Base-by-base conservation (phyloP, 2,113 vertebrate genomes). In the Sturnus vulgaris region DNA sequence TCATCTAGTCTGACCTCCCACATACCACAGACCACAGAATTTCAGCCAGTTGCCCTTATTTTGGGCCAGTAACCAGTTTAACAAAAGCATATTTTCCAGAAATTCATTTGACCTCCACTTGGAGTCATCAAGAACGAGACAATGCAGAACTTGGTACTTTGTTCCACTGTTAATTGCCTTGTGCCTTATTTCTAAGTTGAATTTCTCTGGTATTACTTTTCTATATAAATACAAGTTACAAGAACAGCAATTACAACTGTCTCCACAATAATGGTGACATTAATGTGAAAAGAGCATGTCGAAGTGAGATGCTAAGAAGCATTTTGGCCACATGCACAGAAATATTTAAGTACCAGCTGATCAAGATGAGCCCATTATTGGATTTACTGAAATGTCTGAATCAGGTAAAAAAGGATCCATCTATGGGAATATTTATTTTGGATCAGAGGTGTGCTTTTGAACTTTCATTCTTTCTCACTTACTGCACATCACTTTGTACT, bases 11-110 rank as follows among this genome's bases (percentile, higher is more conserved):
- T 96, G 93, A 96, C 88, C 78, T 95, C 71, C 85, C 13, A 8
- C 1, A 3, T 49, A 86, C 90, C 95, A 96, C 96, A 94, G 82
- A 95, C 93, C 95, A 95, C 93, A 96, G 84, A 63, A 91, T 88
- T 96, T 91, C 79, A 94, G 82, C 64, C 90, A 80, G 87, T 78
- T 90, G 88, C 71, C 76, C 84, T 89, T 86, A 77, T 66, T 92
- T 75, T 81, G 52, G 64, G 60, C 79, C 84, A 94, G 75, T 46
- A 92, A 93, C 57, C 39, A 47, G 52, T 81, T 92, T 94, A 91
- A 95, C 92, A 95, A 97, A 95, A 88, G 93, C 39, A 2, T 46
- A 77, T 97, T 93, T 97, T 94, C 85, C 95, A 96, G 95, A 94
- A 95, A 90, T 92, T 77, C 93, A 70, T 91, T 21, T 94, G 90